These are phyloP conservation scores for Hippocampus comes DNA, from an alignment of 2,113 vertebrate genomes.

Conservation along the genomic window DNA sequence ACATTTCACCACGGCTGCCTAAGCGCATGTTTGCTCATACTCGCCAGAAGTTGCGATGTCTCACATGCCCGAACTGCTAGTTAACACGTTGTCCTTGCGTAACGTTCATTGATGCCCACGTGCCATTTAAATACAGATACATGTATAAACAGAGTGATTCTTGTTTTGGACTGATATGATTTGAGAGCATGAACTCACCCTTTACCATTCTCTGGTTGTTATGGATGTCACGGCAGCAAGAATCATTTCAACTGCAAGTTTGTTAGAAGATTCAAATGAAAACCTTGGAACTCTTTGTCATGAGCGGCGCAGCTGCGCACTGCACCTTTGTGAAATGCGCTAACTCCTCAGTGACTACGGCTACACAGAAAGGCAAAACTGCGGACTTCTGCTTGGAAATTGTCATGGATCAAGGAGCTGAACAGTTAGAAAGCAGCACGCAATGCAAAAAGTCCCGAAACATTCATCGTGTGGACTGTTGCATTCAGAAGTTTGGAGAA, in stretches of 20 bases:
- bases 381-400: neutral
- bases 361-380: no score
- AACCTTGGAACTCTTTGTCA: neutral
- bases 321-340: no score
- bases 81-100: slow-evolving; percentile 25
- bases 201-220: neutral
- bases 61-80: slow-evolving; percentile 27
- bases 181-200: neutral
- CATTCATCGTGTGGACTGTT: no score
- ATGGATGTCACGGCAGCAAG: neutral
- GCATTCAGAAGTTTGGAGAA: neutral
- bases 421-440: no score
- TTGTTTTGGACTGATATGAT: neutral
- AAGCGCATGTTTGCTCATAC: slow-evolving; percentile 27
- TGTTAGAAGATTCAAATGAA: no score
- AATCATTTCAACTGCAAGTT: no score
- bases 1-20: neutral
- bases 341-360: no score
- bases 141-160: neutral
- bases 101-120: slow-evolving; percentile 2
- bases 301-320: no score
- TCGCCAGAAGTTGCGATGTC: slow-evolving; percentile 21
- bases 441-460: no score
- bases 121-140: slow-evolving; percentile 2
- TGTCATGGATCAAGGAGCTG: neutral